A percentile compares a stretch with the other conserved stretches of the same genome.
Evolutionary conservation across 1,140 invertebrate species (phyloP).

Genomic region (Bombus breviceps): DNA sequence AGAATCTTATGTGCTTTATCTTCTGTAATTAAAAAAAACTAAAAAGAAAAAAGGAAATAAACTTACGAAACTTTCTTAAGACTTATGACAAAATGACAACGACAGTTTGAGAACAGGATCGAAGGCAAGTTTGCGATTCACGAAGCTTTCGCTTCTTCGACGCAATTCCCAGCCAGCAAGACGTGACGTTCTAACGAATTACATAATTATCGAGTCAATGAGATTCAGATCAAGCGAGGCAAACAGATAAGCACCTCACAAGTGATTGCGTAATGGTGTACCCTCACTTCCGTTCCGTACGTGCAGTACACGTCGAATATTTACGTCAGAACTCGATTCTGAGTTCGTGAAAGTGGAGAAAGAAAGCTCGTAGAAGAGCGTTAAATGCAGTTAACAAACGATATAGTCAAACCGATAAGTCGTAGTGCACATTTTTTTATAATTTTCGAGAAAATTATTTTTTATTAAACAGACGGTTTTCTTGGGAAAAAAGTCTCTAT

Average conservation of each 20-base stretch:
- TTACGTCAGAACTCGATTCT: neutral
- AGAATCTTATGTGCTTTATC: no score
- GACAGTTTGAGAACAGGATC: no score
- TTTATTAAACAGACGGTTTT: no score
- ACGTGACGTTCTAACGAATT: neutral
- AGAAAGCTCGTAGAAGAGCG: no score
- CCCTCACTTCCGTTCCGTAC: neutral
- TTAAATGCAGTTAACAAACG: no score
- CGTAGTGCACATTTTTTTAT: no score
- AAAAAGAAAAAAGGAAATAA: neutral
- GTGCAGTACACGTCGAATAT: neutral
- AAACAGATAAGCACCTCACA: neutral
- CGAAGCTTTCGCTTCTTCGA: neutral
- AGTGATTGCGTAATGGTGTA: conserved; percentile 1
- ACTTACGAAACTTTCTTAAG: no score
- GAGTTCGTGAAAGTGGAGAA: neutral
- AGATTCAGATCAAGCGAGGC: neutral
- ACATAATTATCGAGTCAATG: conserved; percentile 18
- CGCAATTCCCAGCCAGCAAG: neutral
- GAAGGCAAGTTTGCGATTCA: neutral
- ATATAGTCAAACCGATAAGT: no score
- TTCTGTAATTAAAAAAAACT: neutral
- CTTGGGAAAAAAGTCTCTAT: no score
- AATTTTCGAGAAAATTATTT: no score
- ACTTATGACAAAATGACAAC: no score